phyloP scores from a whole-genome alignment of 2,797 vertebrate species.

The Orestias chungarensis region DNA sequence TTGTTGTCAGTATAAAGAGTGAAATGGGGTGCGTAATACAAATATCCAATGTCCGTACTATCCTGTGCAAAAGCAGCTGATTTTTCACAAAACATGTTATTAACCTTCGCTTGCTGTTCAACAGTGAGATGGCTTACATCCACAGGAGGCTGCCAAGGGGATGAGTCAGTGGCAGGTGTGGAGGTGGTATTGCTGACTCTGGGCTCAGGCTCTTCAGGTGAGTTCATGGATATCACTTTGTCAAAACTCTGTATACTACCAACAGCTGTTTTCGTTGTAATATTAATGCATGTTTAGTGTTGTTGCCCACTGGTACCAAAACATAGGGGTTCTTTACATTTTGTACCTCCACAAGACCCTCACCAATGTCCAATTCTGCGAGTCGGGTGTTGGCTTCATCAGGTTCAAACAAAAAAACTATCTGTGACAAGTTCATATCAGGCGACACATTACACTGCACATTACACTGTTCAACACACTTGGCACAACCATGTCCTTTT shows the following conservation, averaged over 20 bases:
- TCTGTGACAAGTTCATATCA: background rate
- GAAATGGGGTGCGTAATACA: no score
- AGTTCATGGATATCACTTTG: background rate
- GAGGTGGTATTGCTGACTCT: background rate
- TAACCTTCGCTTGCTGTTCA: background rate
- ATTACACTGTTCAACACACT: background rate
- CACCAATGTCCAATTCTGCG: constrained; percentile 11
- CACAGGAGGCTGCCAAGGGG: constrained; percentile 2
- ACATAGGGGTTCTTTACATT: constrained; percentile 23
- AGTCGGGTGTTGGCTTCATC: constrained; percentile 12
- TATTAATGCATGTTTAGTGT: constrained; percentile 31
- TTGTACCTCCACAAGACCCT: constrained; percentile 21
- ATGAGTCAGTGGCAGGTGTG: rapidly evolving
- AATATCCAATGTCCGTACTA: constrained; percentile 3
- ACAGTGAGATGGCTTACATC: background rate
- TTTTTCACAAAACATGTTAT: background rate
- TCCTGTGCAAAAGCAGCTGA: constrained; percentile 1
- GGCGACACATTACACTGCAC: background rate
- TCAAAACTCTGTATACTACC: background rate
- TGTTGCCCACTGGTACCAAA: constrained; percentile 16
- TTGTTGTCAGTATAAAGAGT: no score
- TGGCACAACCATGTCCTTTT: background rate
- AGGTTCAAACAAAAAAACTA: constrained; percentile 23
- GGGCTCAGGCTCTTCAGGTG: no score
- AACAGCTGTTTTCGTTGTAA: constrained; percentile 7